phyloP scores from a whole-genome alignment of 2,888 invertebrate species.

The Leptopilina myrica region DNA sequence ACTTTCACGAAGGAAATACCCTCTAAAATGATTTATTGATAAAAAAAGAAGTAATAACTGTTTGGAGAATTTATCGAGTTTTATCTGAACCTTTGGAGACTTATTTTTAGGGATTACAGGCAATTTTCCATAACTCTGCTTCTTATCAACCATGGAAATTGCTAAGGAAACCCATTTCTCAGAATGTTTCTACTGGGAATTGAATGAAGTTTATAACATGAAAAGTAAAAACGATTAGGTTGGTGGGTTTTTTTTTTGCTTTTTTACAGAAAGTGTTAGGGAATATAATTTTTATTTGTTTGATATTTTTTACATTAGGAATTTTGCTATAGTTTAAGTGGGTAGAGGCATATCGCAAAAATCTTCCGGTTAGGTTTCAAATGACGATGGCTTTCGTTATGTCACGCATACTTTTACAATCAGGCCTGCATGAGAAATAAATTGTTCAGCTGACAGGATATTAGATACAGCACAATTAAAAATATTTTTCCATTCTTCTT shows the following conservation, averaged over 20 bases:
- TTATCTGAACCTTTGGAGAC: slow-evolving; percentile 6
- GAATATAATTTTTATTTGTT: not conserved
- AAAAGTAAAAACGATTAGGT: not conserved
- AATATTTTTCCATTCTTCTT: too few relatives aligned
- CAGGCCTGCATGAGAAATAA: not conserved
- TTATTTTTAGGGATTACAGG: not conserved
- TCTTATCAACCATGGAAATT: slow-evolving; percentile 18
- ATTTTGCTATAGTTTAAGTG: not conserved
- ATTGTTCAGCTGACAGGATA: slow-evolving; percentile 3
- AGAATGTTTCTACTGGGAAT: slow-evolving; percentile 23
- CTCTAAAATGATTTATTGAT: slow-evolving; percentile 1
- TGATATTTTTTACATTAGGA: not conserved
- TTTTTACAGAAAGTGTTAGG: too few relatives aligned
- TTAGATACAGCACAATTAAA: too few relatives aligned
- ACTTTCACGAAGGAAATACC: not conserved
- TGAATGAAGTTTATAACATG: slow-evolving; percentile 4
- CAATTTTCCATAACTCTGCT: not conserved
- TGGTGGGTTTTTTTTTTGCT: not conserved
- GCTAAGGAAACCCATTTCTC: slow-evolving; percentile 14
- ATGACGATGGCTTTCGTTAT: slow-evolving; percentile 25
- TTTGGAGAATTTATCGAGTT: not conserved
- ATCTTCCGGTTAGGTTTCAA: slow-evolving; percentile 34
- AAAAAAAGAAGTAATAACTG: not conserved
- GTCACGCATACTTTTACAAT: slow-evolving; percentile 22
- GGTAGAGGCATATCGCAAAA: slow-evolving; percentile 15